These are phyloP conservation scores for Corvus hawaiiensis DNA, from an alignment of 2,113 vertebrate species.

Conservation along the genomic window DNA sequence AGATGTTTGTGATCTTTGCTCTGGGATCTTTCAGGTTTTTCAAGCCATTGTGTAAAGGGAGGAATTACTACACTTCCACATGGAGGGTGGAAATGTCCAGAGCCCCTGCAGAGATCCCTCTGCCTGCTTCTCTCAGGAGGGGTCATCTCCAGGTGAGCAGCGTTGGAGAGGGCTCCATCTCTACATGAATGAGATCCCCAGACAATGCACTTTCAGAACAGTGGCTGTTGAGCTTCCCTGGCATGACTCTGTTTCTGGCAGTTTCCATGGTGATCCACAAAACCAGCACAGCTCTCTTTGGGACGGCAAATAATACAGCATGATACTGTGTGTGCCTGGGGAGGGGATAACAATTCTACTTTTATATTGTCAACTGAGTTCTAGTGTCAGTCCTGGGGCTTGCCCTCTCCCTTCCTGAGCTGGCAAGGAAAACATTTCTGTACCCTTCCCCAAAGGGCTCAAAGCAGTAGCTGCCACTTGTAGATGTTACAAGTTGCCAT, in stretches of 20 bases:
- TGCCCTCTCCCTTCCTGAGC: not conserved
- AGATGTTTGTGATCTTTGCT: conserved; percentile 22
- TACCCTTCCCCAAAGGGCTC: not conserved
- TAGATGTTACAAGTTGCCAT: not conserved
- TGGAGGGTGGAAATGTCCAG: not conserved
- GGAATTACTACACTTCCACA: not conserved
- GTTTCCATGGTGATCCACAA: conserved; percentile 22
- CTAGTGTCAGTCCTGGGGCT: not conserved
- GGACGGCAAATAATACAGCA: not conserved
- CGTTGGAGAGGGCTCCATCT: not conserved
- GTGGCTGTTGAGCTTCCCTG: not conserved
- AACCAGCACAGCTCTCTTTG: not conserved
- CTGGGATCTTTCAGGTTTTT: conserved; percentile 43
- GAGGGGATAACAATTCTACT: not conserved
- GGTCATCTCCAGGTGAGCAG: not conserved
- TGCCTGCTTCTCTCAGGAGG: not conserved
- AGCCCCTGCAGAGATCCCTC: not conserved
- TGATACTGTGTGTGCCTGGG: not conserved
- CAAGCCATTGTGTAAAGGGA: not conserved
- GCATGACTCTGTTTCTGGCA: not conserved
- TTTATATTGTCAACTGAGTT: not conserved
- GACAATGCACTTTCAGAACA: not conserved
- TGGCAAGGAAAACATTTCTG: not conserved
- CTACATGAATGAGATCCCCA: not conserved
- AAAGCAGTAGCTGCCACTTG: not conserved